Percentiles rank a stretch among this genome's conserved stretches.
Conservation (phyloP, 2,888 invertebrate genomes). For the Lobophora halterata region DNA sequence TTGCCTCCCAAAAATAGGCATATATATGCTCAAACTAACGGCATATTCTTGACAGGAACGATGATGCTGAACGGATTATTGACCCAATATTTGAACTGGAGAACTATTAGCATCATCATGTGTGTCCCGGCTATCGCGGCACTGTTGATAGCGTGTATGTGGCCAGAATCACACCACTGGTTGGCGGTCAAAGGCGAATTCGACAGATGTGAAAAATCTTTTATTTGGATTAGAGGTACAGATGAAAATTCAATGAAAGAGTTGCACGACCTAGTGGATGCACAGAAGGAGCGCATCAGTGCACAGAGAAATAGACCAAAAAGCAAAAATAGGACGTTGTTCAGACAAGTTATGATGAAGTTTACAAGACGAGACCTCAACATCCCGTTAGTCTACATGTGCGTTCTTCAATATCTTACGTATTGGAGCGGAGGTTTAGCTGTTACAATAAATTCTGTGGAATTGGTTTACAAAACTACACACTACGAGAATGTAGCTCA, state of each 20-base stretch:
- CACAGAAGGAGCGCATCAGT: conserved; percentile 9
- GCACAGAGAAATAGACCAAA: conserved; percentile 7
- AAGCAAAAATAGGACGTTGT: not conserved
- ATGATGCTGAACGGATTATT: conserved; percentile 18
- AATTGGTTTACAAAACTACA: conserved; percentile 9
- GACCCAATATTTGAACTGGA: too few relatives aligned
- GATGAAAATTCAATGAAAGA: too few relatives aligned
- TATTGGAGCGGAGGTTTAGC: conserved; percentile 15
- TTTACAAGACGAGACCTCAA: conserved; percentile 11
- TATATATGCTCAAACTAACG: conserved; percentile 18
- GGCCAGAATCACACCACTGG: too few relatives aligned
- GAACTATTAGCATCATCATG: too few relatives aligned
- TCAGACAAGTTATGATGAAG: conserved; percentile 2
- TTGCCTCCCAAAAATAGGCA: conserved; percentile 22
- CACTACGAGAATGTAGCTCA: conserved; percentile 5
- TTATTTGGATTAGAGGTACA: too few relatives aligned
- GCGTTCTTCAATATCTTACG: conserved; percentile 3
- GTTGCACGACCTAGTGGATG: too few relatives aligned
- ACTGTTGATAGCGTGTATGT: too few relatives aligned
- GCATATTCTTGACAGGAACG: conserved; percentile 7
- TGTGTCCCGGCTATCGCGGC: too few relatives aligned
- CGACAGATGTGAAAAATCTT: too few relatives aligned
- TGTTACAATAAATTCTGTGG: conserved; percentile 9
- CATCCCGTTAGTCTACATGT: conserved; percentile 10
- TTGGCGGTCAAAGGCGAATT: too few relatives aligned